A percentile compares a stretch with the other conserved stretches of the same genome.
Evolutionary conservation across 2,113 vertebrate species (phyloP).

Genomic region (Datnioides undecimradiatus): DNA sequence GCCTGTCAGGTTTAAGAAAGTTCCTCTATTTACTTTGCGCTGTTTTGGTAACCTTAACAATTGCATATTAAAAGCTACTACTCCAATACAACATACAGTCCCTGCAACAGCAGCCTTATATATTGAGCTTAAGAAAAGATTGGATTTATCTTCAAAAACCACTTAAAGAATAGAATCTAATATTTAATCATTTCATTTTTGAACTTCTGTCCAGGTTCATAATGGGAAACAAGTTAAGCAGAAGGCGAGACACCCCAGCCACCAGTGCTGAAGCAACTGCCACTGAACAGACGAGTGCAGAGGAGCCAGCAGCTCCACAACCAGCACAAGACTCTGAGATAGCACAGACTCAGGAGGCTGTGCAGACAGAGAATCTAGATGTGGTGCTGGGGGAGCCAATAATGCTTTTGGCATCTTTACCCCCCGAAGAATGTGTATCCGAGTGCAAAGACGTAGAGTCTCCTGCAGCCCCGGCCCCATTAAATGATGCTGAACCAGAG

Average conservation of each 20-base stretch:
- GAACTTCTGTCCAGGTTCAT: slow-evolving; percentile 53
- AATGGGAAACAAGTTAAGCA: slow-evolving; percentile 78
- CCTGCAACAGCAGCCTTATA: background rate
- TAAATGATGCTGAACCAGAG: slow-evolving; percentile 35
- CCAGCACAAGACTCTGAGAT: slow-evolving; percentile 17
- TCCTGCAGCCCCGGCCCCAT: background rate
- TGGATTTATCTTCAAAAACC: background rate
- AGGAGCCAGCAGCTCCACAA: slow-evolving; percentile 14
- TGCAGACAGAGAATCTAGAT: slow-evolving; percentile 18
- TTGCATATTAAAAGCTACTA: background rate
- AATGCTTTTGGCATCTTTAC: background rate
- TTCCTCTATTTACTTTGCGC: background rate
- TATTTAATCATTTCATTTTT: background rate
- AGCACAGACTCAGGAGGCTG: slow-evolving; percentile 18
- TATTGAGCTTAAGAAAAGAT: too few species aligned
- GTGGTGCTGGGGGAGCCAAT: slow-evolving; percentile 34
- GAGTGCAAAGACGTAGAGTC: slow-evolving; percentile 9
- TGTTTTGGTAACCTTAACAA: background rate
- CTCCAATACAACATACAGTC: too few species aligned
- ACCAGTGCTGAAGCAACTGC: slow-evolving; percentile 27
- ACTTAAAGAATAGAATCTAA: background rate
- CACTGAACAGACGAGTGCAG: slow-evolving; percentile 50
- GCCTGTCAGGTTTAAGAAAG: background rate
- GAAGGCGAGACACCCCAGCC: slow-evolving; percentile 44
- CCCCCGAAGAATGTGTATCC: slow-evolving; percentile 38